These are phyloP conservation scores for Lutra lutra DNA, from an alignment of 2,797 vertebrate genomes.

Conservation along the genomic window DNA sequence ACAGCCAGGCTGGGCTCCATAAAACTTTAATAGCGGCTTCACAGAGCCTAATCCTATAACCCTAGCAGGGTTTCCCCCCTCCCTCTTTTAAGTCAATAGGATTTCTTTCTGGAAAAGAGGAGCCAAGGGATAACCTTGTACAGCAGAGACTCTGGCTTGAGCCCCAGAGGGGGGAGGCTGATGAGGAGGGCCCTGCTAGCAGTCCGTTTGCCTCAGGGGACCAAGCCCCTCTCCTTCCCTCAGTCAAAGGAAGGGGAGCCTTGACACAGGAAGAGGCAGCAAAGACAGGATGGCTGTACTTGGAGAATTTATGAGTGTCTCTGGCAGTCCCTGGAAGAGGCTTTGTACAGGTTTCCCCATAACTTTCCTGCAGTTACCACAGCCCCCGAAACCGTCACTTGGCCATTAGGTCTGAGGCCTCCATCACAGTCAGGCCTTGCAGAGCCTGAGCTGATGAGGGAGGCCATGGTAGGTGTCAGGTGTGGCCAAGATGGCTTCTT, in stretches of 20 bases:
- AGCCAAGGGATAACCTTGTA: neutral
- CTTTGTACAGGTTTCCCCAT: neutral
- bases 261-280: neutral
- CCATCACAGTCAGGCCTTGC: neutral
- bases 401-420: neutral
- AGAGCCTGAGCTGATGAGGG: neutral
- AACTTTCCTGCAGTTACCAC: neutral
- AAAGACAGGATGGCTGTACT: neutral
- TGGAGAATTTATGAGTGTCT: neutral
- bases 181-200: neutral
- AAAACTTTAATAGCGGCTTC: constrained; percentile 13
- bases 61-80: neutral
- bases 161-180: neutral
- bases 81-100: neutral
- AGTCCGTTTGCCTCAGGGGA: neutral
- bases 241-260: neutral
- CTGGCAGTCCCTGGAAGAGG: neutral
- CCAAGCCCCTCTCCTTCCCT: neutral
- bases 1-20: neutral
- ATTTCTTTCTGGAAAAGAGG: constrained; percentile 29
- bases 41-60: neutral
- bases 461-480: neutral
- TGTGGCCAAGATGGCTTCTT: neutral
- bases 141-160: neutral
- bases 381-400: neutral